Evolutionary conservation across 2,113 vertebrate genomes (phyloP), one percentile per base, ranked within the genome.

Genomic region (Thamnophis sirtalis): DNA sequence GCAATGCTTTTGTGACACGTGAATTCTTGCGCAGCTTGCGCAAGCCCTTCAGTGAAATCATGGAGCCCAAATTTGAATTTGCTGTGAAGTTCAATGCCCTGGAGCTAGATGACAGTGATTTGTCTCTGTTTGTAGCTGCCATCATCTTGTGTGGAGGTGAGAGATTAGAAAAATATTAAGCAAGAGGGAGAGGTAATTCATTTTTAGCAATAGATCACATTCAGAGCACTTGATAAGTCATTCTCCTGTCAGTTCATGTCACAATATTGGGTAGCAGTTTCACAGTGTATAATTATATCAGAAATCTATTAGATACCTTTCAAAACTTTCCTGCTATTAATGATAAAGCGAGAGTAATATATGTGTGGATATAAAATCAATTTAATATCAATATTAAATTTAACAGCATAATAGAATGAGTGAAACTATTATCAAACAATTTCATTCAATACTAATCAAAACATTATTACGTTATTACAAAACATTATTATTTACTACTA

Each of bases 31-130:
- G 99, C 58, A 99, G 99, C 95, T 97, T 99, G 92, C 98, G 99
- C 90, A 98, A 98, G 93, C 99, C 99, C 87, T 99, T 99, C 97
- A 98, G 91, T 0, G 98, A 99, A 96, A 99, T 99, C 96, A 99
- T 99, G 96, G 99, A 99, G 97, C 99, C 99, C 96, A 99, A 99
- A 93, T 99, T 99, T 48, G 99, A 99, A 97, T 99, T 99, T 95
- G 99, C 99, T 1, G 98, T 99, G 63, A 99, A 99, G 96, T 99
- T 99, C 97, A 99, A 99, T 0, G 98, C 99, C 43, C 97, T 99
- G 96, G 99, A 99, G 96, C 97, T 99, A 92, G 99, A 99, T 17
- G 99, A 99, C 98, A 99, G 98, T 8, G 99, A 99, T 97, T 97
- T 99, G 96, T 98, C 99, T n/a, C 98, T 99, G 54, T 99, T 99